phyloP scores from a whole-genome alignment of 2,888 invertebrate species.

The Steinernema hermaphroditum region DNA sequence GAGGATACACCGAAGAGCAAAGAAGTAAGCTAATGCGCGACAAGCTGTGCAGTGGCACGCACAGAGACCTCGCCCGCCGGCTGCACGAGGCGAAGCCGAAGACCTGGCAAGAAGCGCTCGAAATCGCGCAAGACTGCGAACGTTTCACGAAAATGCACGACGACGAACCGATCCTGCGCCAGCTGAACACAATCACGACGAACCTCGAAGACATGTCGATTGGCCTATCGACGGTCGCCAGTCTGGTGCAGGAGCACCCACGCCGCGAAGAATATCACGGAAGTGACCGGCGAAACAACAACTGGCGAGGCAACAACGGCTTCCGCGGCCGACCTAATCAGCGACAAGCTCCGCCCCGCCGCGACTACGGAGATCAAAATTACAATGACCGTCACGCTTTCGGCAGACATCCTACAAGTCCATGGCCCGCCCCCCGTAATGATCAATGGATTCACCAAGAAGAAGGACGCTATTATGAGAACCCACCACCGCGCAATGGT shows the following conservation, averaged over 20 bases:
- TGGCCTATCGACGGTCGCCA: too few species aligned
- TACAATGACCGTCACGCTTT: too few species aligned
- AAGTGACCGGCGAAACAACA: not conserved
- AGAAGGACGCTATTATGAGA: not conserved
- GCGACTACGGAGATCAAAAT: too few species aligned
- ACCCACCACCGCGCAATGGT: not conserved
- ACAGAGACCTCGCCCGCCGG: not conserved
- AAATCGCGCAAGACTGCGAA: too few species aligned
- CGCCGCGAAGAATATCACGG: not conserved
- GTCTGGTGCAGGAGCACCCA: too few species aligned
- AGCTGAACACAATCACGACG: not conserved
- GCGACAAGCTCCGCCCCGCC: too few species aligned
- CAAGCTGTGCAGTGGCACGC: not conserved
- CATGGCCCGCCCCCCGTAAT: too few species aligned
- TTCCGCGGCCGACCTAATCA: too few species aligned
- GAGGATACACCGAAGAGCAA: not conserved
- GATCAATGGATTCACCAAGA: too few species aligned
- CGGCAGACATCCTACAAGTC: too few species aligned
- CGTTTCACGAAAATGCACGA: not conserved
- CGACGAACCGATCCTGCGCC: not conserved
- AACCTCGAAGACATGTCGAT: too few species aligned
- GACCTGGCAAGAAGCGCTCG: not conserved
- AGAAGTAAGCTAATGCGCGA: not conserved
- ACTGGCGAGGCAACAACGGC: too few species aligned
- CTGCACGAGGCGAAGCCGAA: not conserved